These are phyloP conservation scores for Incurvaria masculella DNA, from an alignment of 2,888 invertebrate species.

Conservation along the genomic window DNA sequence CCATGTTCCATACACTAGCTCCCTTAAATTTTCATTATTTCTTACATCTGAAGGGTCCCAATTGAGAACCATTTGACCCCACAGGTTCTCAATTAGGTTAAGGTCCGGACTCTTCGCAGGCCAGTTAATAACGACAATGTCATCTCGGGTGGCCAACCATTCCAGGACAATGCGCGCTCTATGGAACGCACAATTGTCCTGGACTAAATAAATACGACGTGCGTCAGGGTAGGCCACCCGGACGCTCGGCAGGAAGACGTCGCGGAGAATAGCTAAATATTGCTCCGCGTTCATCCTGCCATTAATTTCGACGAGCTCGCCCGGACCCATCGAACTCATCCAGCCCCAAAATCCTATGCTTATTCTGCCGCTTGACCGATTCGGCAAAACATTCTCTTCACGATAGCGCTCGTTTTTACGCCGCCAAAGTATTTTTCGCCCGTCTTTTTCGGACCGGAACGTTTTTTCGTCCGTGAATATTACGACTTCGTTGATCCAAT, in stretches of 20 bases:
- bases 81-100: constrained; percentile 6
- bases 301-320: constrained; percentile 16
- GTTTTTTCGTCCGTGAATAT: constrained; percentile 15
- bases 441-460: no score
- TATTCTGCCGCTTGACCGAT: constrained; percentile 13
- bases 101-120: constrained; percentile 10
- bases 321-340: constrained; percentile 18
- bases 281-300: constrained; percentile 11
- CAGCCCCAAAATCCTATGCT: constrained; percentile 19
- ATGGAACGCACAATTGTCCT: background rate
- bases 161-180: background rate
- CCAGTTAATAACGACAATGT: background rate
- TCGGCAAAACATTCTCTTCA: no score
- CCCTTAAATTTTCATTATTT: constrained; percentile 4
- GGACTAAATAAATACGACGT: no score
- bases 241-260: background rate
- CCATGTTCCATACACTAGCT: constrained; percentile 5
- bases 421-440: no score
- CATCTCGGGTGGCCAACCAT: background rate
- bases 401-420: no score
- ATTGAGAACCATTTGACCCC: constrained; percentile 12
- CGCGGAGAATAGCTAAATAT: constrained; percentile 4
- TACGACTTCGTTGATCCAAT: no score
- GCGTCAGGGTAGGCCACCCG: no score
- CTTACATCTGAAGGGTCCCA: constrained; percentile 9